Evolutionary conservation across 1,140 invertebrate species (phyloP), one percentile per base, ranked within the genome.

Genomic region (Panagrolaimus sp.): DNA sequence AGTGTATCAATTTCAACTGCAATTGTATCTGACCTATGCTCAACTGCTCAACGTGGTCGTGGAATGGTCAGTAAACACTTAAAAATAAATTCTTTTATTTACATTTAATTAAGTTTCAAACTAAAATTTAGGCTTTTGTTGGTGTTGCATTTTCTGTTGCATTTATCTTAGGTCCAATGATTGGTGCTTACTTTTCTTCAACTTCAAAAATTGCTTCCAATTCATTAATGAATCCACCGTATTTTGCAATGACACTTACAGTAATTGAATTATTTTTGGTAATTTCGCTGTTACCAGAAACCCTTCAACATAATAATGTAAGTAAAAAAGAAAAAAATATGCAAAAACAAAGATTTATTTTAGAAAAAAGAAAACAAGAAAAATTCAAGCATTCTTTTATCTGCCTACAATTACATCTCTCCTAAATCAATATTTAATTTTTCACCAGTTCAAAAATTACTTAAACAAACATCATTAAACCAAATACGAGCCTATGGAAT

Each of bases 141-240:
- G 96, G 96, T 15, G 89, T 96, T 78, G 93, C 95, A 6, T 99
- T 98, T 86, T 97, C 94, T 0, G 85, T 98, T 67, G 95, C 94
- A 15, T 99, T 99, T 84, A 91, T 97, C 73, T 85, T 96, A 72
- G 95, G 96, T 0, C 96, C 95, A 26, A 86, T 93, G 79, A 92
- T 97, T 78, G 95, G 95, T 21, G 96, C 94, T 10, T 85, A 89
- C 77, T 96, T 97, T 85, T 90, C 93, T 1, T 87, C 88, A 74
- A 81, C 83, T 65, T 74, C 75, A 63, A 86, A 83, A 74, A 78
- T 46, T 63, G 85, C 86, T 47, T 87, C 86, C 38, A 83, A 75
- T 38, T 65, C 88, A 9, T 94, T 93, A 89, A 94, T 90, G 76
- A 85, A 90, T 48, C 94, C 94, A 46, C 95, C 95, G 0, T 73